Evolutionary conservation across 1,140 invertebrate species (phyloP), one percentile per base, ranked within the genome.

Genomic region (Musca vetustissima): DNA sequence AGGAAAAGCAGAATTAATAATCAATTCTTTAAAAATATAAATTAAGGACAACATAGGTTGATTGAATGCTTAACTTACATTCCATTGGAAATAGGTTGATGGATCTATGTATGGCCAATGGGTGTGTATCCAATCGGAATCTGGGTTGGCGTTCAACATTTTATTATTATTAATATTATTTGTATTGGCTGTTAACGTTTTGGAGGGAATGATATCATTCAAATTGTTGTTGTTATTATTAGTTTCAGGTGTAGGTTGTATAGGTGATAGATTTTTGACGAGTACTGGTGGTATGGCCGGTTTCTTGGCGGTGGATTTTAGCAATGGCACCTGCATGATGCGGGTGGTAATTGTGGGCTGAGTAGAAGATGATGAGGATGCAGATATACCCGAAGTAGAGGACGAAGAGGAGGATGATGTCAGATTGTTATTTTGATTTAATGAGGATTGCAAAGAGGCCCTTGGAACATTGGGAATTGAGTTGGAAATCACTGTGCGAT

Each of bases 51-150:
- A 53, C 36, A 21, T 4, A 55, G 19, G n/a, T n/a, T n/a, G n/a
- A 36, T 55, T 49, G 9, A 52, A 4, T 28, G 49, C 21, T 67
- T n/a, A 48, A 69, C 86, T 86, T 75, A 89, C 88, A 79, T 86
- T 86, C 88, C 87, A 89, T 76, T 87, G 87, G 73, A 88, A 86
- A 74, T 87, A 87, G 32, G 87, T 86, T 4, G 87, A 87, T n/a
- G 86, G 84, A 77, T 89, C 87, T 50, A 86, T 84, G 74, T 88
- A 89, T 48, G 88, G 86, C 88, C 88, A 89, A 67, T 79, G 75
- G 21, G 75, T 76, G 15, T 76, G 75, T 47, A 81, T 80, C 80
- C 80, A 77, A 75, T 79, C 71, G 7, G 59, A 47, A 59, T 70
- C 53, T 32, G 17, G 47, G 68, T 21, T 48, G 14, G 8, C 48